Base-by-base conservation (phyloP, 2,888 invertebrate genomes). In the Caenorhabditis sulstoni region DNA sequence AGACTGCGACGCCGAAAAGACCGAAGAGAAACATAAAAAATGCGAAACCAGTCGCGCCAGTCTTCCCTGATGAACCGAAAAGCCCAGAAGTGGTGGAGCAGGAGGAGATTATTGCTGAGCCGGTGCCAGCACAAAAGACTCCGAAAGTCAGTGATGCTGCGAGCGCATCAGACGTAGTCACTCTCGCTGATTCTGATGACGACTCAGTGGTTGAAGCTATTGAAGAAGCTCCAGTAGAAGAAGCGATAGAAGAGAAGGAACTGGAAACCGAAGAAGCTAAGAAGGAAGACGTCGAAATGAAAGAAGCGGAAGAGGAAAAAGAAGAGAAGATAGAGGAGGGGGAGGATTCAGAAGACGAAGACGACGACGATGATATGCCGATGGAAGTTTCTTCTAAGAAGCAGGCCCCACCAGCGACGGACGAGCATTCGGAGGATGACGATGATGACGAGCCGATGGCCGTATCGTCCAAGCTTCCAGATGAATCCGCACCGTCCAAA, bases 401-500 rank as follows among this genome's bases (percentile, higher is more conserved):
- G 12, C 18, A 49, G 3, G 47, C n/a, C 12, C 47, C 44, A n/a
- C 7, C 8, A 3, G 2, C 35, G 20, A 3, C 35, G 11, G 23
- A 35, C 0, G 29, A 39, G 18, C 39, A 18, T 50, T 41, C 50
- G 11, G 61, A 29, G 7, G 29, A 61, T 11, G 37, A 22, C 18
- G 65, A 74, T 22, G 70, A 61, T 22, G 65, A 74, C 49, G 55
- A 47, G 50, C 68, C 76, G 9, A 52, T 50, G 58, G 68, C 62
- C 37, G 37, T 55, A 0, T 37, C 70, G 2, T 71, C 65, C 11
- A 66, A 78, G 44, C 44, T 44, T 16, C 22, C 55, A 0, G 62
- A 66, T 35, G n/a, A 8, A 14, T 5, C 39, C 12, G 47, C 9
- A 8, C 52, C 58, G 11, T 11, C n/a, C 4, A 49, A 39, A 8